Conservation (phyloP, 2,113 vertebrate species). For the Thinocorus orbignyianus region DNA sequence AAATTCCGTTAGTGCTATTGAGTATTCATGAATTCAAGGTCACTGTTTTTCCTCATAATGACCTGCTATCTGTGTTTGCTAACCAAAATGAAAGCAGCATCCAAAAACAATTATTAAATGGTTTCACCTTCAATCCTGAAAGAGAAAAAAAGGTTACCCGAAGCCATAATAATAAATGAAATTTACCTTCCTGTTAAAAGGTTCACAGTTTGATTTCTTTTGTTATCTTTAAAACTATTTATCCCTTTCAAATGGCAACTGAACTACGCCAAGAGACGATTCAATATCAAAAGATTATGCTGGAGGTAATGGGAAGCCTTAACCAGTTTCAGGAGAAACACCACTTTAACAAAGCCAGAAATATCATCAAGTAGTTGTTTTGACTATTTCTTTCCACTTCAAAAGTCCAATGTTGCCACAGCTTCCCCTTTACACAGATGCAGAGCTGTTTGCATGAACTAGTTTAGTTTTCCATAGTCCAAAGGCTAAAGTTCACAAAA, state of each 20-base stretch:
- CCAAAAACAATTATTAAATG: not conserved
- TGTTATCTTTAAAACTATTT: not conserved
- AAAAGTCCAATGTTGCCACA: not conserved
- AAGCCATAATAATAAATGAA: not conserved
- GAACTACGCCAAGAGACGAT: not conserved
- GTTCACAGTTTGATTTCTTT: not conserved
- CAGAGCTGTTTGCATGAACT: not conserved
- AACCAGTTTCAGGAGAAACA: not conserved
- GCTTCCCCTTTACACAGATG: not conserved
- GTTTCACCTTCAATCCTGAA: not conserved
- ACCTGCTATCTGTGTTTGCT: not conserved
- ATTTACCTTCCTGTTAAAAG: not conserved
- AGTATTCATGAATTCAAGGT: not conserved
- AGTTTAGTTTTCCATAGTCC: not conserved
- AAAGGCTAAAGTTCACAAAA: slow-evolving; percentile 22
- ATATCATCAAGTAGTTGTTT: not conserved
- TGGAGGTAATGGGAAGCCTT: not conserved
- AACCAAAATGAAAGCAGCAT: not conserved
- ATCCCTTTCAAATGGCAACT: not conserved
- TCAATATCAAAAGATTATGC: not conserved
- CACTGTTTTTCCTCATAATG: not conserved
- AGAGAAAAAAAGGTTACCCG: not conserved
- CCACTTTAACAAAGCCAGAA: not conserved
- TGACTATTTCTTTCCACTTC: not conserved
- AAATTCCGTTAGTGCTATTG: not conserved